These are phyloP conservation scores for Ranitomeya imitator DNA, from an alignment of 2,113 vertebrate genomes.

Conservation along the genomic window DNA sequence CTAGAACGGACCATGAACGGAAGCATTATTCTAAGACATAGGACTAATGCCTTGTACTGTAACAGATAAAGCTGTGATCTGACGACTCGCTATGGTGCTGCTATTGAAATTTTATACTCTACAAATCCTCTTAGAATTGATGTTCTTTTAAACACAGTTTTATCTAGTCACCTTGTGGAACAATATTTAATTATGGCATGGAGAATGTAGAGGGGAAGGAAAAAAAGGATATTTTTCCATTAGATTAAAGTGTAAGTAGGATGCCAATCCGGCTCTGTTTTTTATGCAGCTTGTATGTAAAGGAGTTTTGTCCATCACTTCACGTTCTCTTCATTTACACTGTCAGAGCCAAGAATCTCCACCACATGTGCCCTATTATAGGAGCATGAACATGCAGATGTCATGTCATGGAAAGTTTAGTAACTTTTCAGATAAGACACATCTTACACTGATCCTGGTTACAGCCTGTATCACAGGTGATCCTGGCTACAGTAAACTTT, in stretches of 20 bases:
- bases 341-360: not conserved
- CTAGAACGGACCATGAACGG: not conserved
- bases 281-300: not conserved
- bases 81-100: slow-evolving; percentile 14
- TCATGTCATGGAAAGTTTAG: not conserved
- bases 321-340: not conserved
- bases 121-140: slow-evolving; percentile 54
- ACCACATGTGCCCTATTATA: not conserved
- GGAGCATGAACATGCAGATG: too few species aligned
- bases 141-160: slow-evolving; percentile 9
- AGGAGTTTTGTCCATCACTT: not conserved
- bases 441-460: not conserved
- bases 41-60: slow-evolving; percentile 8
- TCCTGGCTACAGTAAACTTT: too few species aligned
- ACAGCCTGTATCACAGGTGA: too few species aligned
- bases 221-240: not conserved
- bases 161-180: slow-evolving; percentile 10
- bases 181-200: slow-evolving; percentile 39
- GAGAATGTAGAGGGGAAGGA: not conserved
- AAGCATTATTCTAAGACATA: not conserved
- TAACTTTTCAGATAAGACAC: not conserved
- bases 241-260: not conserved
- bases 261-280: not conserved
- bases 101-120: slow-evolving; percentile 14
- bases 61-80: slow-evolving; percentile 14